Base-by-base conservation (phyloP, 2,888 invertebrate genomes). In the Sacculina carcini region DNA sequence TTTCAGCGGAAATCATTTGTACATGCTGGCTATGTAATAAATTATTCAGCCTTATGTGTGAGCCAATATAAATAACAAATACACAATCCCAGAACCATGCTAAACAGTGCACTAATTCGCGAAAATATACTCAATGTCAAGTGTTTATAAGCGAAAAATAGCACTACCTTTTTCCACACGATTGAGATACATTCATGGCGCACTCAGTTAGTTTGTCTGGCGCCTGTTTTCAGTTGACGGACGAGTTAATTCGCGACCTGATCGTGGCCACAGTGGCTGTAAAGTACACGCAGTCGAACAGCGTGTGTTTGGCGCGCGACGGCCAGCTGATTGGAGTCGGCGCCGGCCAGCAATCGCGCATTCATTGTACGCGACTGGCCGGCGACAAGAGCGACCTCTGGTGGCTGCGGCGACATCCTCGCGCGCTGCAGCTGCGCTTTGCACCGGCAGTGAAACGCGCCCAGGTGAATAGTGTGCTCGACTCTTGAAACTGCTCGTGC, bases 261-360 rank as follows among this genome's bases (percentile, higher is more conserved):
- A 82, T 87, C 42, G 86, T 98, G 2, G 94, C 96, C 1, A 90
- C 90, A 0, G 86, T 96, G 54, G 85, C 94, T 0, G 70, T 96
- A 21, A 98, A 98, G 64, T 98, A 90, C 63, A 92, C 96, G 0
- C 96, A 98, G 67, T 94, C 94, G 60, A 98, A 98, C 67, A 94
- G 92, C 0, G 96, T 98, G 0, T 96, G 94, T 64, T 96, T 81
- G 62, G 92, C 94, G 0, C 78, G 78, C 59, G 82, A 90, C 65
- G 90, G 89, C 4, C 79, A 85, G 72, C 79, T 86, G 14, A 77
- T 94, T 60, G 96, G 96, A 19, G 92, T 92, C 60, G 96, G 96
- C 28, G 96, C 96, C n/a, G 96, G 96, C 0, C 96, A 98, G 63
- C 96, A 98, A 66, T 92, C 90, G 0, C 76, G 96, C 57, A 94